Base-by-base conservation (phyloP, 2,113 vertebrate species). In the Chloropsis cyanopogon region DNA sequence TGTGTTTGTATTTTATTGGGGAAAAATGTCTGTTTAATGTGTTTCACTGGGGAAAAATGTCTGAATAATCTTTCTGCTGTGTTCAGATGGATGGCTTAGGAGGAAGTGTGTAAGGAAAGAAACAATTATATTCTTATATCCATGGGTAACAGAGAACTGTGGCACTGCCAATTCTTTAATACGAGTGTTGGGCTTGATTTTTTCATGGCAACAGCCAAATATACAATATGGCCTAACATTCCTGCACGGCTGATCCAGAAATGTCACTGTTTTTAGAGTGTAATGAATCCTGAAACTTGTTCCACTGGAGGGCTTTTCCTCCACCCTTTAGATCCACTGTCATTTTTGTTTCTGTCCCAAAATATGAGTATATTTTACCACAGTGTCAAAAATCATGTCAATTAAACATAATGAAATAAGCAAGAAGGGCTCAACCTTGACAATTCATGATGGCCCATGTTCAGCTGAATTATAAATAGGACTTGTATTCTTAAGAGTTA, bases 241-340 rank as follows among this genome's bases (percentile, higher is more conserved):
- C 60, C 64, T 72, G 80, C 8, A 2, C 11, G 15, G 72, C 68
- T 86, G 86, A 95, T 95, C 64, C 0, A 0, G 86, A 96, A 96
- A 94, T 84, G 69, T 88, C 85, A 78, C 41, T 93, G 68, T 84
- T 93, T 78, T 87, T 71, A 79, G 41, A 95, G 29, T 44, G 68
- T 64, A 95, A 96, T 92, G 82, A 93, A 93, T 86, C 44, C 59
- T 83, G 95, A 96, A 91, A 46, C 60, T 46, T 90, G 47, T 64
- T 92, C 18, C 57, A 90, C 90, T 93, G 90, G 64, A 93, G 72
- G 68, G 68, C 31, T 96, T 92, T 90, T 83, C 37, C 56, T 78
- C 68, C 44, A 93, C 64, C 64, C 52, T 53, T 31, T 73, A 90
- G 20, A 66, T 68, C 41, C 35, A 84, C 60, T 72, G 39, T 88